Base-by-base conservation (phyloP, 2,113 vertebrate genomes). In the Equus quagga region DNA sequence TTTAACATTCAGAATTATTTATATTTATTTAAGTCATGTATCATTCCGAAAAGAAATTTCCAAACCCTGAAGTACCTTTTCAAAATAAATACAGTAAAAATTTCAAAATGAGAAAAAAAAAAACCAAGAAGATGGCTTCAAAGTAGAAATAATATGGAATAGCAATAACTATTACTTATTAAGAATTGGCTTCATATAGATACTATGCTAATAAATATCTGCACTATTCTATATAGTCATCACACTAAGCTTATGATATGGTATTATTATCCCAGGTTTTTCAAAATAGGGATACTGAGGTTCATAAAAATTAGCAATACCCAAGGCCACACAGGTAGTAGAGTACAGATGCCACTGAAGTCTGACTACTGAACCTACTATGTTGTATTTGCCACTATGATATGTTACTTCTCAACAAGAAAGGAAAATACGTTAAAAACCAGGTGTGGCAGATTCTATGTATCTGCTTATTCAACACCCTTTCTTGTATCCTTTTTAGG, bases 1-100 rank as follows among this genome's bases (percentile, higher is more conserved):
- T 92, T 69, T 58, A 92, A 62, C 23, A 75, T 17, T 86, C n/a
- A 94, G 58, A 87, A 78, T 67, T 87, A 83, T 18, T 93, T 87
- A 41, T 41, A 64, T 84, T 82, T 90, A 81, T 87, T 92, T 44
- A 97, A 97, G 60, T 6, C 19, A 67, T n/a, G 28, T 60, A 4
- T 78, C 33, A 88, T 67, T 91, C 67, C n/a, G 51, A 69, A 89
- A 58, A 44, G 11, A 91, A 73, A 80, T 49, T 46, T 94, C 49
- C 78, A 89, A 80, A 89, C 2, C 0, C 6, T 49, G 2, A 93
- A 70, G 33, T 31, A 64, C 5, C 13, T 94, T 91, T 87, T 60
- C 21, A 95, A 94, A 93, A 36, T 70, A 83, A 76, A 88, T 89
- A 46, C 0, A 60, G 11, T 15, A 13, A 65, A 76, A 73, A 69